Evolutionary conservation across 2,113 vertebrate genomes (phyloP).

Genomic region (Illadopsis cleaveri): DNA sequence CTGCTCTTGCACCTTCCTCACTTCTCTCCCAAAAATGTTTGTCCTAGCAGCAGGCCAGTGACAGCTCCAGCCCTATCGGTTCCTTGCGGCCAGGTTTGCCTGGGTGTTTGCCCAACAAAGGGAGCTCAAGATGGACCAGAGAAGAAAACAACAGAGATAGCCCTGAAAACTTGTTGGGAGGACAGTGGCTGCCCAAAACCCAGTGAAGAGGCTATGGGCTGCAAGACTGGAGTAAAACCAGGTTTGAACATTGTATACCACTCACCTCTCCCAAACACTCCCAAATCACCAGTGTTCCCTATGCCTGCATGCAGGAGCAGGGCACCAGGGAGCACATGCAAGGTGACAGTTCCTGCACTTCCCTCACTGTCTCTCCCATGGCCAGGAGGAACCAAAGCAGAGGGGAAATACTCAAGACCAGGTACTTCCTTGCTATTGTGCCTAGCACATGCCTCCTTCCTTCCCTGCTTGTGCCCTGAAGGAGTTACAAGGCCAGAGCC

Average conservation of each 20-base stretch:
- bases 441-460: not conserved
- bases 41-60: not conserved
- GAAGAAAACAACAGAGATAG: not conserved
- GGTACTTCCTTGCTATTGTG: constrained; percentile 29
- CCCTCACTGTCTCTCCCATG: not conserved
- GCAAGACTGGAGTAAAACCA: not conserved
- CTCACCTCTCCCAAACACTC: not conserved
- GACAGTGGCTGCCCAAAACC: not conserved
- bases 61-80: fast-evolving
- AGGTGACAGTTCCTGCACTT: not conserved
- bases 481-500: fast-evolving
- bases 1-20: not conserved
- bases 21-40: not conserved
- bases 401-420: not conserved
- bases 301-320: not conserved
- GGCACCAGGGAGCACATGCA: not conserved
- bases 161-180: not conserved
- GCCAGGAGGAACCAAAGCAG: not conserved
- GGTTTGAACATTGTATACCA: not conserved
- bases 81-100: not conserved
- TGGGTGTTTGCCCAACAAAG: not conserved
- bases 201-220: not conserved
- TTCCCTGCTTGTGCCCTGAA: not conserved
- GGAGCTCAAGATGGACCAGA: not conserved
- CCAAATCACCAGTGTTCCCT: not conserved